phyloP scores from a whole-genome alignment of 2,888 invertebrate species.

The Noctuana brunneofusca region DNA sequence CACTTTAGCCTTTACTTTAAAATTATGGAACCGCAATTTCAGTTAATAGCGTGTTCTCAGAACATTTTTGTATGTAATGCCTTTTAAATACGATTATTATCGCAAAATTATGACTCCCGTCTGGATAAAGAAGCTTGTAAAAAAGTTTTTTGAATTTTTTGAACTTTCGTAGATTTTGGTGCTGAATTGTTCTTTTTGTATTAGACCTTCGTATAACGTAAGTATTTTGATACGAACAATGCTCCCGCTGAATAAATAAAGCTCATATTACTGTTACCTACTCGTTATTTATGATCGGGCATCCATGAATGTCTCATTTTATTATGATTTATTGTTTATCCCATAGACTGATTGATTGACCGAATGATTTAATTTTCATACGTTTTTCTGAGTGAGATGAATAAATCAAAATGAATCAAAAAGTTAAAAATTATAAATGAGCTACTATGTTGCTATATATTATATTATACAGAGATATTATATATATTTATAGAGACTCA shows the following conservation, averaged over 20 bases:
- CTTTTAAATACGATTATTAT: conserved; percentile 17
- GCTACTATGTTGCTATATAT: too few species aligned
- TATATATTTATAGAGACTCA: too few species aligned
- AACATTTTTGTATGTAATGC: conserved; percentile 12
- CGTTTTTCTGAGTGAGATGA: conserved; percentile 12
- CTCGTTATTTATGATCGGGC: conserved; percentile 31
- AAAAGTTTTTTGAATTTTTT: not conserved
- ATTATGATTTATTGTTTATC: conserved; percentile 30
- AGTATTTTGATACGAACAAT: conserved; percentile 12
- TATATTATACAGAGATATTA: too few species aligned
- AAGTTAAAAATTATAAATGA: too few species aligned
- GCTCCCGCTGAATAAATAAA: conserved; percentile 16
- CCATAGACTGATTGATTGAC: conserved; percentile 19
- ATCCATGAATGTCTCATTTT: conserved; percentile 29
- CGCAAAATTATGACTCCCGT: conserved; percentile 21
- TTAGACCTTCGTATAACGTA: too few species aligned
- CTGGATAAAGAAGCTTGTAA: conserved; percentile 7
- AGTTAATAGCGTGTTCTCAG: conserved; percentile 13
- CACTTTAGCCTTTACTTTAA: conserved; percentile 20
- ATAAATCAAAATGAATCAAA: conserved; percentile 2
- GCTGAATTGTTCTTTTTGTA: not conserved
- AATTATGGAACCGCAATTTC: conserved; percentile 27
- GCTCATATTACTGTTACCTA: conserved; percentile 13
- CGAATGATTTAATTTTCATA: conserved; percentile 20
- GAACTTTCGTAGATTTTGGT: conserved; percentile 7